phyloP scores from a whole-genome alignment of 2,113 vertebrate genomes.

The Tyrannus savana region DNA sequence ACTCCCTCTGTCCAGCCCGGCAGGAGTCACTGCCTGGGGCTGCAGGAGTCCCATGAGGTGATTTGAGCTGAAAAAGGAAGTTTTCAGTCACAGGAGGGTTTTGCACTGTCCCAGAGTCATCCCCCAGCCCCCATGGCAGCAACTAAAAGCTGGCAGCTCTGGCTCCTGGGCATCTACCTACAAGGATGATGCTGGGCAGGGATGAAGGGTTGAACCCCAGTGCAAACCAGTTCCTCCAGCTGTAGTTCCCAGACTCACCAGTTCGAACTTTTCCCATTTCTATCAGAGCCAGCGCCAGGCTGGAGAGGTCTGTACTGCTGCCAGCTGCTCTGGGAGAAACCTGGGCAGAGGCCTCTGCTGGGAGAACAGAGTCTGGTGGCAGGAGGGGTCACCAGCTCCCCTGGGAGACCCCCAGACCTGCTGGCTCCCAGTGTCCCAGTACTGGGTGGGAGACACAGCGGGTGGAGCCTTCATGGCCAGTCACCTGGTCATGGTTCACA shows the following conservation, averaged over 20 bases:
- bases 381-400: neutral
- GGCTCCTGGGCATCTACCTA: accelerated
- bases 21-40: neutral
- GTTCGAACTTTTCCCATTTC: accelerated
- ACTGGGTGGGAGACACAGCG: accelerated
- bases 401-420: neutral
- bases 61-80: neutral
- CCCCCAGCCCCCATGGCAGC: accelerated
- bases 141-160: neutral
- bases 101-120: neutral
- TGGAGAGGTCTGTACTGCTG: neutral
- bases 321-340: neutral
- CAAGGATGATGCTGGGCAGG: neutral
- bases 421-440: neutral
- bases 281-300: neutral
- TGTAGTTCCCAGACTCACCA: neutral
- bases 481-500: neutral
- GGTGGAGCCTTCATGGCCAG: neutral
- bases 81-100: neutral
- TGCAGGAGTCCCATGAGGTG: accelerated
- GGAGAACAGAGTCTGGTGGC: neutral
- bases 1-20: accelerated
- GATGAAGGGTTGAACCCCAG: neutral
- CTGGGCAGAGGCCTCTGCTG: neutral
- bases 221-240: neutral